Conservation (phyloP, 2,888 invertebrate genomes). For the Strigamia maritima region DNA sequence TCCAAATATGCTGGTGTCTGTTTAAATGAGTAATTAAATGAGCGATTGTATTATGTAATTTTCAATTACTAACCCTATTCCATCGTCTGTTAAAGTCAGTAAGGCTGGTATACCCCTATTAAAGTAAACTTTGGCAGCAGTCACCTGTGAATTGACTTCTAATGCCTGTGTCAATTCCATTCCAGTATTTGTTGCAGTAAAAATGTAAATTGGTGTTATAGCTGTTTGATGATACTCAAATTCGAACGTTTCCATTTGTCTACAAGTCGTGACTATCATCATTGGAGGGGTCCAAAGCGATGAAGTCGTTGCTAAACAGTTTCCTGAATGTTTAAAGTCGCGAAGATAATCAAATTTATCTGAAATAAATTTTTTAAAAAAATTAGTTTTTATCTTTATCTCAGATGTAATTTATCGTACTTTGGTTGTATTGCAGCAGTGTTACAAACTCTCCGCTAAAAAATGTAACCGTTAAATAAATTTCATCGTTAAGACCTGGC, state of each 20-base stretch:
- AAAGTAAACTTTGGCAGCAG: not conserved
- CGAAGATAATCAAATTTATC: not conserved
- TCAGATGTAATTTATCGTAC: not conserved
- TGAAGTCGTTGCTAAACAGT: not conserved
- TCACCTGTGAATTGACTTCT: not conserved
- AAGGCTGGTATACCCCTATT: not conserved
- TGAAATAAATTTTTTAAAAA: not conserved
- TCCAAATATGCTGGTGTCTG: conserved; percentile 2
- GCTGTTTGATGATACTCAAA: not conserved
- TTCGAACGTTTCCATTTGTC: not conserved
- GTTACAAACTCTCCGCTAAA: not conserved
- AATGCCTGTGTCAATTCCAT: not conserved
- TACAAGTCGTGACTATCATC: not conserved
- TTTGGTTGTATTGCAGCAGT: not conserved
- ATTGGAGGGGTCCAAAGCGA: not conserved
- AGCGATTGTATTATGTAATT: not conserved
- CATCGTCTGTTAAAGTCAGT: not conserved
- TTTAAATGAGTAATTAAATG: not conserved
- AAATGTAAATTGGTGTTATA: not conserved
- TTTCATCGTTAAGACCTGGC: not conserved
- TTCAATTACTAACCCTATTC: not conserved
- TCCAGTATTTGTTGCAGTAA: not conserved
- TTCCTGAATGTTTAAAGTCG: not conserved
- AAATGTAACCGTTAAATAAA: not conserved
- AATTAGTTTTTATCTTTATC: not conserved